These are phyloP conservation scores for Gallirallus australis DNA, from an alignment of 2,797 vertebrate genomes.

Conservation along the genomic window DNA sequence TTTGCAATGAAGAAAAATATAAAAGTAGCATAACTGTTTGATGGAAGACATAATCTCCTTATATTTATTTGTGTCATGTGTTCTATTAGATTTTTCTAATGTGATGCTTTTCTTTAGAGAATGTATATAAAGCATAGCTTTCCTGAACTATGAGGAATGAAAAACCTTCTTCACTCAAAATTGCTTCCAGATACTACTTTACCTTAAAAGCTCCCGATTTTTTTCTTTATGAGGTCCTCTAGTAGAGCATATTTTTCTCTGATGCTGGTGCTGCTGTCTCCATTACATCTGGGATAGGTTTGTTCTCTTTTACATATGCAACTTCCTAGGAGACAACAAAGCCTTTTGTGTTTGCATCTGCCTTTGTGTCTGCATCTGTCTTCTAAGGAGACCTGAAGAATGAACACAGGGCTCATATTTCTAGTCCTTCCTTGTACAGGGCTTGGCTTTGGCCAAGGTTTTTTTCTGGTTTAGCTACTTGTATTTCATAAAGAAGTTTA, in stretches of 20 bases:
- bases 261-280: not conserved
- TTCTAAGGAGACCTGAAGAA: not conserved
- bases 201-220: not conserved
- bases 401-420: not conserved
- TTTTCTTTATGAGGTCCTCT: not conserved
- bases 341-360: not conserved
- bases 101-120: not conserved
- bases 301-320: not conserved
- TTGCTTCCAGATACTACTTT: not conserved
- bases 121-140: not conserved
- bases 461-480: not conserved
- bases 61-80: not conserved
- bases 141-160: not conserved
- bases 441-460: not conserved
- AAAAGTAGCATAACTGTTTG: not conserved
- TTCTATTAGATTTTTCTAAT: not conserved
- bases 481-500: not conserved
- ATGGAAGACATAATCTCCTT: not conserved
- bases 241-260: not conserved
- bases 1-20: not conserved
- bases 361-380: not conserved
- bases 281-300: not conserved
- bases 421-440: not conserved
- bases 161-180: not conserved
- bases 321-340: not conserved